Evolutionary conservation across 2,888 invertebrate genomes (phyloP).

Genomic region (Latrodectus hesperus): DNA sequence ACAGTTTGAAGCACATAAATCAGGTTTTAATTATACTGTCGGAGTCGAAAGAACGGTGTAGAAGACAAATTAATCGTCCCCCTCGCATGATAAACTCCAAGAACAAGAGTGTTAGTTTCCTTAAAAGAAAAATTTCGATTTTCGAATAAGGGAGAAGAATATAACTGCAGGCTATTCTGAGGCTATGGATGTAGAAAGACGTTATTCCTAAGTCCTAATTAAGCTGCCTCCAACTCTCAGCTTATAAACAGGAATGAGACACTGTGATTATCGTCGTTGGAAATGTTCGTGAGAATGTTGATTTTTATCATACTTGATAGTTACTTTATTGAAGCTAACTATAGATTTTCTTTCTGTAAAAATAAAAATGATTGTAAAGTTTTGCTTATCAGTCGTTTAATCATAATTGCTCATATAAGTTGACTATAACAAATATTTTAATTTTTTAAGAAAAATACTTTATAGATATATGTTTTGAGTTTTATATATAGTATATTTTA

Average conservation of each 20-base stretch:
- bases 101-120: slow-evolving; percentile 13
- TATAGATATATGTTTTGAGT: no score
- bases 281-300: slow-evolving; percentile 15
- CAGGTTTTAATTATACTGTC: slow-evolving; percentile 62
- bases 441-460: no score
- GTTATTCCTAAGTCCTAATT: slow-evolving; percentile 46
- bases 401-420: no score
- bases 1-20: slow-evolving; percentile 57
- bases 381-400: no score
- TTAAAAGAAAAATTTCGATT: slow-evolving; percentile 13
- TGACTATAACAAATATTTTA: no score
- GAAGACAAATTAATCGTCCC: slow-evolving; percentile 48
- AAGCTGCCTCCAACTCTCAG: slow-evolving; percentile 28
- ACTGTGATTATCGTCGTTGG: slow-evolving; percentile 23
- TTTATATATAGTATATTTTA: no score
- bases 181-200: slow-evolving; percentile 5
- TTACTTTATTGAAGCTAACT: neutral
- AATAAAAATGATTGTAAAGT: no score
- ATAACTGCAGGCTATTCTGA: neutral
- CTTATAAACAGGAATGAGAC: neutral
- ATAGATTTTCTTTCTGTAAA: no score
- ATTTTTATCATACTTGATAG: slow-evolving; percentile 21
- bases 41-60: slow-evolving; percentile 41
- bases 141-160: slow-evolving; percentile 6
- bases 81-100: slow-evolving; percentile 32